A percentile compares a stretch with the other conserved stretches of the same genome.
Conservation (phyloP, 2,888 invertebrate genomes). For the Dryadula phaetusa region DNA sequence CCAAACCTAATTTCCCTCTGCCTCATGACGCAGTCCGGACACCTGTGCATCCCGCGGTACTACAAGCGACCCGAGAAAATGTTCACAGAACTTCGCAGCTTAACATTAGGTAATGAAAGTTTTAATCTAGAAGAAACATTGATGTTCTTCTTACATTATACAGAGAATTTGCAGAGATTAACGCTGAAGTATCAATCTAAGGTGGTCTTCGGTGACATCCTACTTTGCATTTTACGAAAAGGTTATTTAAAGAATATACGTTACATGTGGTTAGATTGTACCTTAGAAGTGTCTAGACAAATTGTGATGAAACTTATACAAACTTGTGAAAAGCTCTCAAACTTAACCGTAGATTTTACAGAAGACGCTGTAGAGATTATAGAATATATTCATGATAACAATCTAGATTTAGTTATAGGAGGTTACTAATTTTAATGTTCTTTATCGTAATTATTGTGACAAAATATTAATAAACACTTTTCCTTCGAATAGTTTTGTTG, state of each 20-base stretch:
- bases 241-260: conserved; percentile 67
- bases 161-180: conserved; percentile 67
- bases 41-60: conserved; percentile 66
- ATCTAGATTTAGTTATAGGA: conserved; percentile 75
- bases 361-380: conserved; percentile 68
- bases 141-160: conserved; percentile 70
- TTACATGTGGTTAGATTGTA: conserved; percentile 77
- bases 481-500: not conserved
- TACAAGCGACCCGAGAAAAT: conserved; percentile 63
- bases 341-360: conserved; percentile 69
- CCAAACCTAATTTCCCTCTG: conserved; percentile 73
- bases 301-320: conserved; percentile 70
- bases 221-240: conserved; percentile 65
- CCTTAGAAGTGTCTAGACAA: conserved; percentile 70
- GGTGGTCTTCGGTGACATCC: conserved; percentile 65
- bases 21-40: conserved; percentile 74
- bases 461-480: conserved; percentile 14
- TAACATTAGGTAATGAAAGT: conserved; percentile 75
- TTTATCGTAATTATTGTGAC: conserved; percentile 6
- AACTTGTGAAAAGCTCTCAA: conserved; percentile 65
- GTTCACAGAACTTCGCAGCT: conserved; percentile 65
- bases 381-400: conserved; percentile 70
- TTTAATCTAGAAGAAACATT: conserved; percentile 71
- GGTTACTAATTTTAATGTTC: conserved; percentile 64
- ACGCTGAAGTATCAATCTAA: conserved; percentile 75